phyloP scores from a whole-genome alignment of 2,797 vertebrate species.

The Rhadinocentrus ornatus region DNA sequence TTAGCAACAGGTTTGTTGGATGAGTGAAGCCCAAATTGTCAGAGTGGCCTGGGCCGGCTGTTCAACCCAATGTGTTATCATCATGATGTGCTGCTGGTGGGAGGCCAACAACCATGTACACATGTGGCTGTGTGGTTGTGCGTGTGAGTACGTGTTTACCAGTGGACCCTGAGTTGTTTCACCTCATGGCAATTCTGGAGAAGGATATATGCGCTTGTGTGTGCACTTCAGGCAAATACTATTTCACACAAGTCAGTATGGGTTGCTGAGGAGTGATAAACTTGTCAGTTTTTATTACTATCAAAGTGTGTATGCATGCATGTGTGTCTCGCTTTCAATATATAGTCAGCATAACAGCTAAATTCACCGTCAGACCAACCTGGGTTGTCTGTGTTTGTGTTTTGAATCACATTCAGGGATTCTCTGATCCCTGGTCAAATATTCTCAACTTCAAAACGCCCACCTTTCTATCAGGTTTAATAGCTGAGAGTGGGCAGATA shows the following conservation, averaged over 20 bases:
- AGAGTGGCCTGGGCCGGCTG: slow-evolving; percentile 53
- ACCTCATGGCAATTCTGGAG: slow-evolving; percentile 25
- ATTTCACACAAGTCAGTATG: slow-evolving; percentile 44
- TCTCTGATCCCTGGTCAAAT: slow-evolving; percentile 58
- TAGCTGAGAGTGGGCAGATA: slow-evolving; percentile 40
- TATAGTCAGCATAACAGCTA: slow-evolving; percentile 24
- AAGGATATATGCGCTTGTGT: background rate
- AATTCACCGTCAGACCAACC: slow-evolving; percentile 37
- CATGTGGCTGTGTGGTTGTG: slow-evolving; percentile 15
- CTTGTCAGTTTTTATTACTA: slow-evolving; percentile 45
- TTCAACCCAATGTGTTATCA: slow-evolving; percentile 56
- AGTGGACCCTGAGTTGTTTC: slow-evolving; percentile 39
- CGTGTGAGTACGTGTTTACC: slow-evolving; percentile 40
- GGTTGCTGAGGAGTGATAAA: slow-evolving; percentile 44
- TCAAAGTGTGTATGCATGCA: slow-evolving; percentile 33
- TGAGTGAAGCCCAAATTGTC: slow-evolving; percentile 64
- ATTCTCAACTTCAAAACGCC: slow-evolving; percentile 35
- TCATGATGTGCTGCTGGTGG: slow-evolving; percentile 40
- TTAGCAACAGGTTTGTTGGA: slow-evolving; percentile 79
- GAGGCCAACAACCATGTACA: slow-evolving; percentile 32
- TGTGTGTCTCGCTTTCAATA: slow-evolving; percentile 1
- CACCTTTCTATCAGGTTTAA: slow-evolving; percentile 43
- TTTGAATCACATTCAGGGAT: slow-evolving; percentile 29
- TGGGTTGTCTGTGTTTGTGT: slow-evolving; percentile 8
- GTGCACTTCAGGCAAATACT: slow-evolving; percentile 35